Base-by-base conservation (phyloP, 2,888 invertebrate genomes). In the Caenorhabditis japonica region DNA sequence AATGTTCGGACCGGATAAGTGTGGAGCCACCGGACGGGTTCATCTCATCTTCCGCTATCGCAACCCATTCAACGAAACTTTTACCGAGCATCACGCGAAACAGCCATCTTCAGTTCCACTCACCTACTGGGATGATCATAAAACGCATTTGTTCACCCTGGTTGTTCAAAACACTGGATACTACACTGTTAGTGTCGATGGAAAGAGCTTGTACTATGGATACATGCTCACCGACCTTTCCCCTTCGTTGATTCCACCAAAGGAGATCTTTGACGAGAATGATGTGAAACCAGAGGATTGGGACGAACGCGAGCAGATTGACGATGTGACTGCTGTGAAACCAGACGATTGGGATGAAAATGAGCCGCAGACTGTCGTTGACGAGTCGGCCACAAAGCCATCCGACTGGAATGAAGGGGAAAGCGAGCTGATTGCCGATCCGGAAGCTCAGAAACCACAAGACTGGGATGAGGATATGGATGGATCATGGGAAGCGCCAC, bases 1-100 rank as follows among this genome's bases (percentile, higher is more conserved):
- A 86, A 99, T 99, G 99, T 99, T 99, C 90, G 99, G 99, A 0
- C 97, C 97, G 8, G 99, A 99, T 91, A 99, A 97, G 89, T 99
- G 99, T 89, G 97, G 97, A 76, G 93, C 93, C 87, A 94, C 95
- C 88, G 92, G 94, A 87, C 97, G 97, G 90, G 92, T 92, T 10
- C 92, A 92, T 84, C 92, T 93, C 84, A 99, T 99, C 89, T 95
- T 99, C 90, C 92, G 94, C 55, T 96, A 97, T 89, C 92, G 92
- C 88, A 97, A 99, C 90, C 97, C 97, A 10, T 91, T 92, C 85
- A 97, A 94, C 88, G 94, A 94, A 46, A 91, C 92, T 23, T 90
- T 86, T 23, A 75, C 89, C 88, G 99, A 99, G 89, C 97, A 99
- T 87, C 97, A 99, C 88, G 93, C 94, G 87, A 95, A 94, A 88